These are phyloP conservation scores for Uloborus plumipes DNA, from an alignment of 2,888 invertebrate species.

Conservation along the genomic window DNA sequence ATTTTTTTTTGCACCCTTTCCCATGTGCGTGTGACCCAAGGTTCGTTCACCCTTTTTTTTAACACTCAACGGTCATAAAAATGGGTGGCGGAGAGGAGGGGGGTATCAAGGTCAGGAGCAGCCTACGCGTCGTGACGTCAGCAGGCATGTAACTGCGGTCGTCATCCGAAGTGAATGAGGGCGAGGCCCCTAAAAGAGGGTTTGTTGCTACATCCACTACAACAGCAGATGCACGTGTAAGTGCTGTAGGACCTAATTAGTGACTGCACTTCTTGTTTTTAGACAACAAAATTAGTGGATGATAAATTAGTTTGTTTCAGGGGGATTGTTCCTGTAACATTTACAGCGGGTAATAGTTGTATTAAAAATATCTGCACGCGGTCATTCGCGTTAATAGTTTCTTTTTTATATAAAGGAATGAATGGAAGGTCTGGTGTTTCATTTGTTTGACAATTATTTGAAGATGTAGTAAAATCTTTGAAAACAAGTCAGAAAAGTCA, in stretches of 20 bases:
- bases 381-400: neutral
- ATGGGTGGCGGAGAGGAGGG: constrained; percentile 6
- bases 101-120: constrained; percentile 28
- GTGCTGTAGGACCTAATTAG: neutral
- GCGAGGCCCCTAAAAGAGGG: neutral
- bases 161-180: neutral
- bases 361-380: too few relatives aligned
- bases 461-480: too few relatives aligned
- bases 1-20: neutral
- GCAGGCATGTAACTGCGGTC: constrained; percentile 4
- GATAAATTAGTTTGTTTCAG: too few relatives aligned
- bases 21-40: constrained; percentile 12
- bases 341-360: too few relatives aligned
- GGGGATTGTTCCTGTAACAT: too few relatives aligned
- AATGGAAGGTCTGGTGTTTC: too few relatives aligned
- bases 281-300: too few relatives aligned
- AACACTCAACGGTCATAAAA: constrained; percentile 2
- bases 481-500: too few relatives aligned
- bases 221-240: neutral
- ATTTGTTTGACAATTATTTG: too few relatives aligned
- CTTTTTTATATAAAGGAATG: too few relatives aligned
- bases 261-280: too few relatives aligned
- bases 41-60: constrained; percentile 56
- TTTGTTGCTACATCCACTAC: too few relatives aligned
- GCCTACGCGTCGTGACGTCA: constrained; percentile 53